Percentiles rank a stretch among this genome's conserved stretches.
These are phyloP conservation scores for Nestor notabilis DNA, from an alignment of 2,113 vertebrate species.

Conservation along the genomic window DNA sequence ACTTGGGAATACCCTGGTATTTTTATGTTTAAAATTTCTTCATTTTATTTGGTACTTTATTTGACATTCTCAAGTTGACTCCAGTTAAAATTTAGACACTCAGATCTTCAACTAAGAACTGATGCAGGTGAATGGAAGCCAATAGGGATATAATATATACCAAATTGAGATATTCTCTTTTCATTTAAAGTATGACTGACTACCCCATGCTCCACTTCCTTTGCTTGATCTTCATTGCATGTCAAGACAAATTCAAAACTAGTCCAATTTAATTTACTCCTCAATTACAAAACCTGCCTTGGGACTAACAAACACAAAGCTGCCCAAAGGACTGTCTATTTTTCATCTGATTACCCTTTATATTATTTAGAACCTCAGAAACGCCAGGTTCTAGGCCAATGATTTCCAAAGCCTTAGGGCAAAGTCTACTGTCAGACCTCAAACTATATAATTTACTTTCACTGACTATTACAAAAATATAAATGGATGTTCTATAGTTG, in stretches of 20 bases:
- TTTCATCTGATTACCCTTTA: background rate
- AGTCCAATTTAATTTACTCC: background rate
- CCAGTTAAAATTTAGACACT: background rate
- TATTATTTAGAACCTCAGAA: background rate
- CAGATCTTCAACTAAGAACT: background rate
- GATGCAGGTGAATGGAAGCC: background rate
- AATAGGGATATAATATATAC: background rate
- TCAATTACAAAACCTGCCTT: background rate
- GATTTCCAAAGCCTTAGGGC: background rate
- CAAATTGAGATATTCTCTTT: background rate
- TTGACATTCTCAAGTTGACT: background rate
- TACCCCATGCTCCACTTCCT: background rate
- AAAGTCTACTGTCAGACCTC: background rate
- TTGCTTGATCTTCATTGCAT: background rate
- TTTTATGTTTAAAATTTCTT: background rate
- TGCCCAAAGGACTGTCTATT: background rate
- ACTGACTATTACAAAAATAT: background rate
- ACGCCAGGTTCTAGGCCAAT: background rate
- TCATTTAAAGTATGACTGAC: background rate
- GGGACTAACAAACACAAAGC: background rate
- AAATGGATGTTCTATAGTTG: background rate
- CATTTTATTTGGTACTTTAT: background rate
- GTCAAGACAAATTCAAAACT: background rate
- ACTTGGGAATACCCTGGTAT: background rate
- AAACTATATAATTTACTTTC: background rate